phyloP scores from a whole-genome alignment of 2,888 invertebrate genomes.

The Erebia ligea region DNA sequence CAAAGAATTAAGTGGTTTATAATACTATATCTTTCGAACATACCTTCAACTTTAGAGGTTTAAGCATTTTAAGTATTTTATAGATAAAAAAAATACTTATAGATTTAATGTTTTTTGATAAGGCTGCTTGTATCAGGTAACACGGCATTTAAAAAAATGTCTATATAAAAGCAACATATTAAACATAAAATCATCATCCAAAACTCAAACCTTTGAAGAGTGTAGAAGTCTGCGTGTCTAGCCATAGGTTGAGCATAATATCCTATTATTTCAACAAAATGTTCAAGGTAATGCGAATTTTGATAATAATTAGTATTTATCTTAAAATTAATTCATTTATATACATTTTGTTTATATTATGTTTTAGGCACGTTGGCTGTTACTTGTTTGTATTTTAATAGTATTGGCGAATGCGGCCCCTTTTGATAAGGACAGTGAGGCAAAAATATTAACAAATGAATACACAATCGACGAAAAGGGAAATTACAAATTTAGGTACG shows the following conservation, averaged over 20 bases:
- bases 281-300: neutral
- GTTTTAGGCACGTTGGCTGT: neutral
- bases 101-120: no score
- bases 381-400: neutral
- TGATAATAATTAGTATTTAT: neutral
- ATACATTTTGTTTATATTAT: neutral
- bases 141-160: neutral
- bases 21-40: no score
- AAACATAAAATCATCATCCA: no score
- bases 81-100: no score
- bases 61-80: no score
- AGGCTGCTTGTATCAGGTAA: neutral
- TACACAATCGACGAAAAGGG: slow-evolving; percentile 11
- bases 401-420: neutral
- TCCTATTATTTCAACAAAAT: neutral
- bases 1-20: no score
- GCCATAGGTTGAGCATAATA: neutral
- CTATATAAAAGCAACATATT: neutral
- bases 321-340: neutral
- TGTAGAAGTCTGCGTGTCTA: neutral
- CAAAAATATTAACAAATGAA: slow-evolving; percentile 2
- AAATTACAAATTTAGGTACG: slow-evolving; percentile 16
- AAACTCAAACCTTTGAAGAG: no score
- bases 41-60: no score
- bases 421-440: slow-evolving; percentile 6